Percentiles rank a stretch among this genome's conserved stretches.
These are phyloP conservation scores for Leptodactylus fallax DNA, from an alignment of 2,797 vertebrate genomes.

Conservation along the genomic window DNA sequence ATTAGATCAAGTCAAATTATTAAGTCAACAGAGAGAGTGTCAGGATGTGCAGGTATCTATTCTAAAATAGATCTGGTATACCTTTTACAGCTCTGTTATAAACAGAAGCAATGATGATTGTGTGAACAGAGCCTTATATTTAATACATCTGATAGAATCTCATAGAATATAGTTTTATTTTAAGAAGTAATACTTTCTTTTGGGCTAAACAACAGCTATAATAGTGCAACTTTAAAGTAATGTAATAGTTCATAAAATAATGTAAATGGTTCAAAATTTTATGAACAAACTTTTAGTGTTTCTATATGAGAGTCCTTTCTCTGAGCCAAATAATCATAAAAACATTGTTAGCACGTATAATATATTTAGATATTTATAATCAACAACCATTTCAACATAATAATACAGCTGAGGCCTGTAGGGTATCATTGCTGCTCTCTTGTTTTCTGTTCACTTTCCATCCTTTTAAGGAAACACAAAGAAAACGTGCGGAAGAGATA, in stretches of 20 bases:
- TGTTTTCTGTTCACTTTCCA: constrained; percentile 12
- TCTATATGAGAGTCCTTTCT: background rate
- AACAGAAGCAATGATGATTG: too few relatives aligned
- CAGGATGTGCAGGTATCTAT: too few relatives aligned
- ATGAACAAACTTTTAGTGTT: background rate
- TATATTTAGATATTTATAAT: constrained; percentile 22
- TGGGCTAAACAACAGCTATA: background rate
- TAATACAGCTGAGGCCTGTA: background rate
- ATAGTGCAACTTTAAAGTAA: background rate
- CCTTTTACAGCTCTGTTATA: too few relatives aligned
- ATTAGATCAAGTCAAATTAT: too few relatives aligned
- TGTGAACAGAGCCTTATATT: too few relatives aligned
- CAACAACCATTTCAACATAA: constrained; percentile 8
- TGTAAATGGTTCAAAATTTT: background rate
- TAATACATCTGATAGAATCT: background rate
- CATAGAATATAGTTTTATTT: constrained; percentile 19
- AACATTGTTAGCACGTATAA: background rate
- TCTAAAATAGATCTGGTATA: too few relatives aligned
- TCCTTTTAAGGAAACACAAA: constrained; percentile 42
- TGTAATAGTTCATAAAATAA: constrained; percentile 35
- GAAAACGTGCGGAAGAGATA: constrained; percentile 29
- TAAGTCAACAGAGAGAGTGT: too few relatives aligned
- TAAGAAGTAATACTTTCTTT: background rate
- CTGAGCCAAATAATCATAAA: constrained; percentile 33
- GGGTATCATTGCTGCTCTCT: background rate